Conservation (phyloP, 2,888 invertebrate species). For the Ectropis crepuscularia region DNA sequence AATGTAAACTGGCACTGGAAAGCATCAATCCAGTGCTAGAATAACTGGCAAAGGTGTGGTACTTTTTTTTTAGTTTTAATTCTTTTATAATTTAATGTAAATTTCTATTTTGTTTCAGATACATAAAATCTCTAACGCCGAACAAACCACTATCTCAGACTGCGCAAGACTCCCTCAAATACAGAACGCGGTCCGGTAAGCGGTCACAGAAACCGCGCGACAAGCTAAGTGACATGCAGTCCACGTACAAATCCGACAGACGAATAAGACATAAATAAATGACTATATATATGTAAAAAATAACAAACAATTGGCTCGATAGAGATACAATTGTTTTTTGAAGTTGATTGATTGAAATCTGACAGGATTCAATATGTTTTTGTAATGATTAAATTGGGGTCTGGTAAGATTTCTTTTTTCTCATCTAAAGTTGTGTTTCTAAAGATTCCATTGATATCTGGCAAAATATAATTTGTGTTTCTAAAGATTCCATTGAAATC, state of each 20-base stretch:
- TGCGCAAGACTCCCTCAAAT: constrained; percentile 67
- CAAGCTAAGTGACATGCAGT: constrained; percentile 48
- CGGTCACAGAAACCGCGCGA: constrained; percentile 55
- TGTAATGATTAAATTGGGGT: no score
- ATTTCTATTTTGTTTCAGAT: constrained; percentile 55
- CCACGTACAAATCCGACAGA: constrained; percentile 54
- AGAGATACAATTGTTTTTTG: no score
- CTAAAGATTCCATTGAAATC: no score
- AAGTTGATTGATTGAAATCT: no score
- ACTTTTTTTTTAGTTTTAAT: background rate
- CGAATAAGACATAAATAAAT: constrained; percentile 39
- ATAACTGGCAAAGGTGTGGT: no score
- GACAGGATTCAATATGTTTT: no score
- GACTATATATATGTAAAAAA: background rate
- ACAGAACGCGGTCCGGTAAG: constrained; percentile 67
- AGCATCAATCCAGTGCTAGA: no score
- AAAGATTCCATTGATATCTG: no score
- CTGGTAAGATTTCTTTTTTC: no score
- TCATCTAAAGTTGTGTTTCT: no score
- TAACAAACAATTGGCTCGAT: background rate
- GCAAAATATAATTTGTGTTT: no score
- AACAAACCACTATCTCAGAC: constrained; percentile 52
- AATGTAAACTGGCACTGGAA: no score
- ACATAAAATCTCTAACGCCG: constrained; percentile 74
- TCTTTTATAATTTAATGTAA: background rate